Conservation (phyloP, 2,113 vertebrate genomes). For the Oreochromis aureus region DNA sequence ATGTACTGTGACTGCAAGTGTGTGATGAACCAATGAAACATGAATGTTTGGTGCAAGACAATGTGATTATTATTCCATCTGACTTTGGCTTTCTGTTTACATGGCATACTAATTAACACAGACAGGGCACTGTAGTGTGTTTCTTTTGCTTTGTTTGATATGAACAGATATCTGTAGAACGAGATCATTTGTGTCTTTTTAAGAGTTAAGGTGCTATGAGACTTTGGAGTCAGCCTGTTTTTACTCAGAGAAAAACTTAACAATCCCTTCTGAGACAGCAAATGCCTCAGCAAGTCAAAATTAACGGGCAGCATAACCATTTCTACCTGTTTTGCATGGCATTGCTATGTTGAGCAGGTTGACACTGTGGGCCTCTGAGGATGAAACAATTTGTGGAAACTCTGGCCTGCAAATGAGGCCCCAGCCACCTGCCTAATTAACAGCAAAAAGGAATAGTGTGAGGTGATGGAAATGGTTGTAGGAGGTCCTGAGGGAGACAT, state of each 20-base stretch:
- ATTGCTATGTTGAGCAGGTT: neutral
- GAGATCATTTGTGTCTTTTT: neutral
- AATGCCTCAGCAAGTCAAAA: neutral
- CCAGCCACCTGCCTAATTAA: constrained; percentile 22
- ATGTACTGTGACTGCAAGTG: neutral
- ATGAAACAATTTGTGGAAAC: neutral
- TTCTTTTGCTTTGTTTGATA: neutral
- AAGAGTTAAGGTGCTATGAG: neutral
- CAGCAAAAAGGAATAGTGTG: neutral
- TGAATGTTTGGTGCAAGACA: neutral
- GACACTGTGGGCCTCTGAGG: neutral
- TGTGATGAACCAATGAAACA: neutral
- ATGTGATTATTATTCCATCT: fast-evolving
- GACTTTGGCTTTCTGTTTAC: neutral
- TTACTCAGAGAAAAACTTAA: neutral
- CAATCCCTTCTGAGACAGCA: neutral
- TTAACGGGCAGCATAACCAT: neutral
- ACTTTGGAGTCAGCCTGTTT: neutral
- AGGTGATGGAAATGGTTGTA: neutral
- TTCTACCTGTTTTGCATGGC: neutral
- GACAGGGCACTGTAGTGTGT: neutral
- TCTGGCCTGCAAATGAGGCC: neutral
- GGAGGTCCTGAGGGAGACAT: neutral
- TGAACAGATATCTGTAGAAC: neutral
- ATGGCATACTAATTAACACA: neutral